These are phyloP conservation scores for Patiria pectinifera DNA, from an alignment of 53 echinoderm and acorn worm genomes.

Conservation along the genomic window DNA sequence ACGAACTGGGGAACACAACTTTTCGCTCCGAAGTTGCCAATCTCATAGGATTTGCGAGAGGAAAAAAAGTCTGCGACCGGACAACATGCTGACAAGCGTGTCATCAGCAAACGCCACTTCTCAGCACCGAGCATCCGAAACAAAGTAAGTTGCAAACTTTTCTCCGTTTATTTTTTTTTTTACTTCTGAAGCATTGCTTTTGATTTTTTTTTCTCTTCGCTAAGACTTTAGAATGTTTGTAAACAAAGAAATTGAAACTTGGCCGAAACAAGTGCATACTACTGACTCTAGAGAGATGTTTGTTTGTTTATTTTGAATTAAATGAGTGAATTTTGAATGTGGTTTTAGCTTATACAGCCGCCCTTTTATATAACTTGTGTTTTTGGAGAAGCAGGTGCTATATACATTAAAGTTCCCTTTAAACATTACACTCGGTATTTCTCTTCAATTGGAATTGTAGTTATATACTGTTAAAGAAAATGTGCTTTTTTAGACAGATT, in stretches of 20 bases:
- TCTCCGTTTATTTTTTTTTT: background rate
- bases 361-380: too few relatives aligned
- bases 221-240: background rate
- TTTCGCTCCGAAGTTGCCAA: background rate
- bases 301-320: too few relatives aligned
- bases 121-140: background rate
- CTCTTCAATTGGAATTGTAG: too few relatives aligned
- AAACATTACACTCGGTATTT: too few relatives aligned
- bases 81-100: background rate
- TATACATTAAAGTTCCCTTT: too few relatives aligned
- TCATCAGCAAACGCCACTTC: background rate
- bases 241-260: slow-evolving; percentile 1
- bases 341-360: too few relatives aligned
- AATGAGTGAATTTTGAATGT: too few relatives aligned
- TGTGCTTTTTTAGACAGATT: too few relatives aligned
- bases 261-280: background rate
- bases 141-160: slow-evolving; percentile 17
- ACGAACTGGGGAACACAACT: background rate
- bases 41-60: background rate
- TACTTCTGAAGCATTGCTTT: background rate
- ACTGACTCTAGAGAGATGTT: too few relatives aligned
- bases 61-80: background rate
- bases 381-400: too few relatives aligned
- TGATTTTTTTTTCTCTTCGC: background rate
- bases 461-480: too few relatives aligned